phyloP scores from a whole-genome alignment of 2,888 invertebrate genomes.

The Mellilla xanthometata region DNA sequence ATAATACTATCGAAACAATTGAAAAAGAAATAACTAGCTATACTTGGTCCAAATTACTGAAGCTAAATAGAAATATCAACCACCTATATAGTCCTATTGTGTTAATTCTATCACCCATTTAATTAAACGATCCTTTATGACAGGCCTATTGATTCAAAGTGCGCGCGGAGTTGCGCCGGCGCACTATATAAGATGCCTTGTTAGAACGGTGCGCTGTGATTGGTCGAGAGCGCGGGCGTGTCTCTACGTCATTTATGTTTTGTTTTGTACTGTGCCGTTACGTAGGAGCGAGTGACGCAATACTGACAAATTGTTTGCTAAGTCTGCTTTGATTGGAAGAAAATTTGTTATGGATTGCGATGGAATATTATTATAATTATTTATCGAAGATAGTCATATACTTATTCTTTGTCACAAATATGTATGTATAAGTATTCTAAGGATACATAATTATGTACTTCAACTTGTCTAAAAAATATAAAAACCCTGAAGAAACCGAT shows the following conservation, averaged over 20 bases:
- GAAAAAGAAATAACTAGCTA: constrained; percentile 35
- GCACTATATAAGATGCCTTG: constrained; percentile 66
- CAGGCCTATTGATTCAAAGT: constrained; percentile 45
- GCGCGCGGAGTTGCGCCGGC: constrained; percentile 46
- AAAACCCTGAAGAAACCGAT: no score
- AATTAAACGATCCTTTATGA: constrained; percentile 41
- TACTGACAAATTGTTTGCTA: constrained; percentile 6
- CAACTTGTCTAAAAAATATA: no score
- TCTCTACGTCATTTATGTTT: constrained; percentile 42
- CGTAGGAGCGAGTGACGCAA: constrained; percentile 10
- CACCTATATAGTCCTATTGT: constrained; percentile 72
- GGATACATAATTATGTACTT: no score
- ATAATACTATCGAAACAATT: constrained; percentile 42
- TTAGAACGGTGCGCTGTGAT: constrained; percentile 53
- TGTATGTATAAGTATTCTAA: no score
- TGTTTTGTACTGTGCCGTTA: constrained; percentile 10
- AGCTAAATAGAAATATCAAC: constrained; percentile 79
- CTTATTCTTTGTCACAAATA: no score
- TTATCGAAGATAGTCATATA: no score
- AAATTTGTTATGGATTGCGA: not conserved
- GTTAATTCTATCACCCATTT: constrained; percentile 77
- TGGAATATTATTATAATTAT: not conserved
- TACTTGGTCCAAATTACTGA: constrained; percentile 76
- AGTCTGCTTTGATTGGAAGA: not conserved
- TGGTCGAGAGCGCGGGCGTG: constrained; percentile 73